These are phyloP conservation scores for Apodemia mormo DNA, from an alignment of 2,888 invertebrate species.

Conservation along the genomic window DNA sequence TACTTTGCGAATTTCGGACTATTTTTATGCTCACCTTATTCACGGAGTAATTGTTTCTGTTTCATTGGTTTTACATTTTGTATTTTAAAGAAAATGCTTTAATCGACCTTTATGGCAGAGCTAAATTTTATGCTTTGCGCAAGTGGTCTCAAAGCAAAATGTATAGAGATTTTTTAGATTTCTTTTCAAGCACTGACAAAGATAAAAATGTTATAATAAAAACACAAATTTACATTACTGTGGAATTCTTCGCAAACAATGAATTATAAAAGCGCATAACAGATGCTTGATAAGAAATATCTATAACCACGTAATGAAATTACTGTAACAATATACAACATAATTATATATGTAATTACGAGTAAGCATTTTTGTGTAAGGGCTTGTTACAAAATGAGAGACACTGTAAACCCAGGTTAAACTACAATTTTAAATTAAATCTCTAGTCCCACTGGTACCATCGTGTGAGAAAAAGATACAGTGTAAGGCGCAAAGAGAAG, in stretches of 20 bases:
- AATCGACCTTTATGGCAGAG: conserved; percentile 67
- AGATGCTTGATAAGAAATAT: conserved; percentile 74
- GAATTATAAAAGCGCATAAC: conserved; percentile 49
- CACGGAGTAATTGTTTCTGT: conserved; percentile 75
- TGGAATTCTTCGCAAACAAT: conserved; percentile 38
- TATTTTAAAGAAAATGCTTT: conserved; percentile 71
- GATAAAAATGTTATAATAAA: conserved; percentile 35
- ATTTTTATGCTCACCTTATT: conserved; percentile 79
- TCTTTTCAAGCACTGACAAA: conserved; percentile 71
- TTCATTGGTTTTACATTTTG: conserved; percentile 60
- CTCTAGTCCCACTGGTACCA: conserved; percentile 86
- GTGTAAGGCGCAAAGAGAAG: conserved; percentile 13
- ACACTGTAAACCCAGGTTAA: conserved; percentile 83
- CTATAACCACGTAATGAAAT: conserved; percentile 81
- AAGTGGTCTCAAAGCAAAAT: conserved; percentile 74
- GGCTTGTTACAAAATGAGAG: conserved; percentile 82
- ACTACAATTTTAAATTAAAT: conserved; percentile 82
- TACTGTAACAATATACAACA: conserved; percentile 80
- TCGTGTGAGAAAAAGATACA: conserved; percentile 67
- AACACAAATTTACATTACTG: conserved; percentile 34
- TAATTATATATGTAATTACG: conserved; percentile 72
- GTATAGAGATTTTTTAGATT: conserved; percentile 78
- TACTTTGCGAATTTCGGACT: conserved; percentile 78
- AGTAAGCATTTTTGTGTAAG: conserved; percentile 83
- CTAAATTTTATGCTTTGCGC: conserved; percentile 68